Base-by-base conservation (phyloP, 2,797 vertebrate species). In the Luscinia megarhynchos region DNA sequence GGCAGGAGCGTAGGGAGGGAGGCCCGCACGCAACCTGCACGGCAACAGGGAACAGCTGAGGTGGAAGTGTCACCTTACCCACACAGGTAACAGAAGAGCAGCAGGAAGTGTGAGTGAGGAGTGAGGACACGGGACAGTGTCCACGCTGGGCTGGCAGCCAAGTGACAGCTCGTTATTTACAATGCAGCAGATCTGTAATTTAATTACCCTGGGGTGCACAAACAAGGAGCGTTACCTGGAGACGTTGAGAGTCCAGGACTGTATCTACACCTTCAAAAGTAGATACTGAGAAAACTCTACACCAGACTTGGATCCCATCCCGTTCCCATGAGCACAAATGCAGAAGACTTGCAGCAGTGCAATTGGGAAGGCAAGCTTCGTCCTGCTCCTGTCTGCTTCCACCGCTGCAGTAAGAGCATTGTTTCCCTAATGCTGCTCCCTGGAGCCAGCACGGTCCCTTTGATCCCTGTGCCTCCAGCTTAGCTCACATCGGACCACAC, bases 21-120 rank as follows among this genome's bases (percentile, higher is more conserved):
- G 97, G 75, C 99, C 98, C 0, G 98, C 98, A 8, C 97, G 97
- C 93, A 99, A 96, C 69, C 98, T 99, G 97, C 58, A 59, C 2
- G 32, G 77, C 67, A 96, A 96, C 89, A 43, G 81, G 74, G 89
- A 32, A 58, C 1, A 80, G 83, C 94, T 72, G 88, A 74, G 74
- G 11, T 2, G 8, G 48, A 18, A 15, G 54, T 84, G 54, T 77
- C 76, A 67, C 46, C 1, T 70, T 36, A 93, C 16, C 58, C 84
- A 57, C 54, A 32, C 38, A 76, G 70, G 84, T 75, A 94, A 91
- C 54, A 32, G 18, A 34, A 34, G 87, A 80, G 64, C 78, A 82
- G 84, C 27, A 14, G 2, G 11, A 70, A 54, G 89, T 61, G 87
- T 58, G 54, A 89, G 50, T 3, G n/a, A 94, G 82, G 93, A 93